Conservation (phyloP, 2,888 invertebrate species). For the Drosophila rellima region DNA sequence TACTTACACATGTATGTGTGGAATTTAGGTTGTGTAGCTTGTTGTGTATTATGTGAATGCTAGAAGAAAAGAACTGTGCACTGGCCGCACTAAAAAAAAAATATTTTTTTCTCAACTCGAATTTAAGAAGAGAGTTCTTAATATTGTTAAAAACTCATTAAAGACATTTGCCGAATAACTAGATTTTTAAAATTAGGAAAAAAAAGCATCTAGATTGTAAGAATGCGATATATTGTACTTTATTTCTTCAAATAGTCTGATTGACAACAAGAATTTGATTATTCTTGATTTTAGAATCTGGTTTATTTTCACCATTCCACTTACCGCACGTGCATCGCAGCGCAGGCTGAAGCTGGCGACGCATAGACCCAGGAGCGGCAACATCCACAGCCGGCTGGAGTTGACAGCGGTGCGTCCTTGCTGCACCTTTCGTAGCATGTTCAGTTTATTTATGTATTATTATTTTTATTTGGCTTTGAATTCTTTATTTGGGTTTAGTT, state of each 20-base stretch:
- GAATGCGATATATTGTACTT: neutral
- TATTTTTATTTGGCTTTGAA: slow-evolving; percentile 14
- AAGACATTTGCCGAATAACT: no score
- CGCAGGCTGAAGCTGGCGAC: slow-evolving; percentile 65
- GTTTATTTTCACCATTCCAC: slow-evolving; percentile 40
- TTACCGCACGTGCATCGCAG: slow-evolving; percentile 84
- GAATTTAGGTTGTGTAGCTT: slow-evolving; percentile 23
- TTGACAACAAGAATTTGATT: neutral
- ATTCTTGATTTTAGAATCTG: neutral
- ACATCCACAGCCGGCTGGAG: slow-evolving; percentile 55
- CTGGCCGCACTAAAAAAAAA: neutral
- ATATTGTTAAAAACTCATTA: neutral
- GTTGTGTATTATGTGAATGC: slow-evolving; percentile 7
- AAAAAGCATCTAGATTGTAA: neutral
- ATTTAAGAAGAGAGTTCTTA: neutral
- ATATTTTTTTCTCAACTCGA: neutral
- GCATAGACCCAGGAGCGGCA: slow-evolving; percentile 73
- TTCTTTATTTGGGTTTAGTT: slow-evolving; percentile 10
- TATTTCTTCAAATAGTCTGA: neutral
- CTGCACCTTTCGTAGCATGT: slow-evolving; percentile 55
- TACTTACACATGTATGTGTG: neutral
- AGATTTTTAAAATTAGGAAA: neutral
- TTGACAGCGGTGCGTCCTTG: slow-evolving; percentile 40
- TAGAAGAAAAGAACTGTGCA: slow-evolving; percentile 1
- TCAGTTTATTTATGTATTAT: slow-evolving; percentile 14